Evolutionary conservation across 2,797 vertebrate genomes (phyloP).

Genomic region (Gymnothorax javanicus): DNA sequence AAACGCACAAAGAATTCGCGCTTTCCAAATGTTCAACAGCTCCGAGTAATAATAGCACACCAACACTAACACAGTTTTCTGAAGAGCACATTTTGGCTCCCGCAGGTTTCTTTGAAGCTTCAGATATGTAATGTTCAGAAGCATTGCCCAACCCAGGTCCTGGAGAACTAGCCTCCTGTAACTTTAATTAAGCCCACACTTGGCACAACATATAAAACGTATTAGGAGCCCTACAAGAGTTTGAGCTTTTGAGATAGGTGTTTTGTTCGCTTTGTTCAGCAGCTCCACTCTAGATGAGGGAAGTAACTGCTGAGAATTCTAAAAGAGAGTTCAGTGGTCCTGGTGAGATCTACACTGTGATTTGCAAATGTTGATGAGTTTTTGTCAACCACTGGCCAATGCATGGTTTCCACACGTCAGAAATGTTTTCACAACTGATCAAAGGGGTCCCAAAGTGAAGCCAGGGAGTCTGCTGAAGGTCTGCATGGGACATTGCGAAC

Average conservation of each 20-base stretch:
- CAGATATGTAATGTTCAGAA: not conserved
- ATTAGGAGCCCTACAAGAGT: too few relatives aligned
- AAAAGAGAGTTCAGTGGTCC: not conserved
- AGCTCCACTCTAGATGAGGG: too few relatives aligned
- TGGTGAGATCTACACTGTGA: not conserved
- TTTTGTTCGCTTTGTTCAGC: too few relatives aligned
- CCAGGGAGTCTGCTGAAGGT: too few relatives aligned
- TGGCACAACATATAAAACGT: too few relatives aligned
- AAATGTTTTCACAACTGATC: not conserved
- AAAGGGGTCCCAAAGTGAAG: not conserved
- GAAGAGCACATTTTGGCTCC: not conserved
- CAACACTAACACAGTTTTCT: not conserved
- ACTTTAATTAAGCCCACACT: too few relatives aligned
- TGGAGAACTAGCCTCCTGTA: too few relatives aligned
- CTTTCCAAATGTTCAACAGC: not conserved
- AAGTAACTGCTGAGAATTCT: not conserved
- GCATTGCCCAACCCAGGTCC: too few relatives aligned
- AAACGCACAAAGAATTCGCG: not conserved
- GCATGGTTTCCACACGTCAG: not conserved
- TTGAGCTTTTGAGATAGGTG: too few relatives aligned
- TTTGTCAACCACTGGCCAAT: not conserved
- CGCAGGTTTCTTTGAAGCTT: not conserved
- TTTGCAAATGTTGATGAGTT: not conserved
- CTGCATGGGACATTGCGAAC: too few relatives aligned
- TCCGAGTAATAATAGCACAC: not conserved